These are phyloP conservation scores for Laticauda laticaudata DNA, from an alignment of 2,113 vertebrate genomes.

Conservation along the genomic window DNA sequence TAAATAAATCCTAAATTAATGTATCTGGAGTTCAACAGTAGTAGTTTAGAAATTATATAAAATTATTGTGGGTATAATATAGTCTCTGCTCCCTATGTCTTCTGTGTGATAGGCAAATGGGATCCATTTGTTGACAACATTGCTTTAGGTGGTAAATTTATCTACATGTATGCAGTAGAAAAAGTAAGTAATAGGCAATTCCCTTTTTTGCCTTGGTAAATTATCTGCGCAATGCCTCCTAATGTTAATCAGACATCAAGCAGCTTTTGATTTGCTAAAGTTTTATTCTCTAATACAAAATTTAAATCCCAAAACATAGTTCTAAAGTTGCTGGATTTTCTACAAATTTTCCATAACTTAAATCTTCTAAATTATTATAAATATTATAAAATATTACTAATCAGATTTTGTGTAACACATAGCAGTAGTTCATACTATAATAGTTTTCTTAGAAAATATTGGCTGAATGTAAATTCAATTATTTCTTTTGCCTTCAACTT, in stretches of 20 bases:
- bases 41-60: background rate
- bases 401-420: background rate
- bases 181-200: background rate
- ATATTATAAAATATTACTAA: background rate
- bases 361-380: background rate
- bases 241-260: background rate
- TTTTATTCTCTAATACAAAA: background rate
- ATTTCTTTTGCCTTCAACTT: background rate
- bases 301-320: background rate
- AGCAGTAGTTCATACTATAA: background rate
- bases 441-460: background rate
- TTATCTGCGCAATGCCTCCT: background rate
- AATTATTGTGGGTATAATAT: background rate
- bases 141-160: background rate
- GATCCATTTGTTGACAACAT: background rate
- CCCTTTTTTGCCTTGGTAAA: background rate
- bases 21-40: background rate
- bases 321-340: background rate
- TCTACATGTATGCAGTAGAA: background rate
- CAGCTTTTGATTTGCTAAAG: background rate
- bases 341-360: background rate
- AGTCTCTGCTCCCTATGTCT: background rate
- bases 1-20: background rate
- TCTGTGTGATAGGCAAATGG: background rate
- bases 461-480: background rate